Base-by-base conservation (phyloP, 2,113 vertebrate species). In the Holacanthus passer region DNA sequence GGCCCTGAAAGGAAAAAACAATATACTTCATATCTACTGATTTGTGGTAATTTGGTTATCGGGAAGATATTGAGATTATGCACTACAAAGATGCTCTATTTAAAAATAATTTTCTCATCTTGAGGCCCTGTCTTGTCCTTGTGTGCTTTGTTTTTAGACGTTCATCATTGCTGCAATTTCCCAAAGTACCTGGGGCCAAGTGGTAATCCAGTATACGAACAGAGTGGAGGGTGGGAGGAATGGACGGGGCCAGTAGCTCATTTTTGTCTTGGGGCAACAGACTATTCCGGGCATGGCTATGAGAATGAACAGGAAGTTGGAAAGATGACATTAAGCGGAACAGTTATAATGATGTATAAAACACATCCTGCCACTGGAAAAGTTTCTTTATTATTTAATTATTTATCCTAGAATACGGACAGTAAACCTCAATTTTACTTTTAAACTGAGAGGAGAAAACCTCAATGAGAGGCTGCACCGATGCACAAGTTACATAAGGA, bases 41-140 rank as follows among this genome's bases (percentile, higher is more conserved):
- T 41, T 64, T 55, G n/a, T 55, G 73, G 3, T 27, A 11, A 53
- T 65, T 41, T 65, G 48, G 41, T 75, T 43, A 55, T 43, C 43
- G 35, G 24, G 19, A 76, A 76, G 55, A 43, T 52, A 65, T 65
- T 20, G 4, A 55, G 20, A 32, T 32, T 43, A 43, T 55, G 48
- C 20, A 22, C 35, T 19, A 65, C 19, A 55, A 43, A 53, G 37
- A 35, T 53, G 37, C 39, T 72, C 45, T 56, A 13, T 29, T 29
- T n/a, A n/a, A n/a, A n/a, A n/a, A 8, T 37, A n/a, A n/a, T 37
- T 37, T 56, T n/a, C 19, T 48, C 24, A 48, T 62, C 56, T 73
- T 16, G 20, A 45, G 53, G 39, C 39, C 6, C 17, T 43, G 7
- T 45, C 39, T 58, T 45, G 39, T 74, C 58, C 58, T 63, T 20